Evolutionary conservation across 2,113 vertebrate genomes (phyloP), one percentile per base, ranked within the genome.

Genomic region (Neofelis nebulosa): DNA sequence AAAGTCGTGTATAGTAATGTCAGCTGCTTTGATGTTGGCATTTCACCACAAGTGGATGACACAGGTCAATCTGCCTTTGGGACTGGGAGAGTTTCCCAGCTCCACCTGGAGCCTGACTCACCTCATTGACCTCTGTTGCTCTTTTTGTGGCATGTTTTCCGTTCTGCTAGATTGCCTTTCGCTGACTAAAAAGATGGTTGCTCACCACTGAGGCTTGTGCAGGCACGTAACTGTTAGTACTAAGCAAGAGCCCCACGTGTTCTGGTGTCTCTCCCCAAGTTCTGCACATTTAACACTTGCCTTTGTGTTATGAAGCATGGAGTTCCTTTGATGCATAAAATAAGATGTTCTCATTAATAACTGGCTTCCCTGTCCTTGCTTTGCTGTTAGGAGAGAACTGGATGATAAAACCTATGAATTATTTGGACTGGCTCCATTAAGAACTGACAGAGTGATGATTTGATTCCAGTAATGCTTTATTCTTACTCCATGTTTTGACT

Each of bases 381-480:
- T 76, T 97, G 45, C 27, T 0, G 0, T 11, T 65, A 66, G 41
- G 25, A 84, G 36, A 92, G 23, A 89, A 52, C 3, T 65, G 81
- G 78, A 31, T 85, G 66, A 94, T 84, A 97, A 93, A 97, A 45
- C 52, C 61, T 97, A 80, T 68, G 45, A 36, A 97, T 97, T 96
- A 38, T 80, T n/a, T 88, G 68, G 93, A 23, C 33, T 23, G 33
- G 21, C 94, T 90, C 78, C 25, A 78, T 96, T 80, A 86, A 82
- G 92, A 98, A 88, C 71, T 84, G 52, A 63, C 0, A 8, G 29
- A 76, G 76, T 13, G 55, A 93, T 25, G 66, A 71, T 45, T 94
- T 83, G 21, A 89, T 94, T 68, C 36, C 80, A 89, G 12, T 92
- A 85, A 79, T 68, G 66, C 13, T 83, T 48, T 36, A 27, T 73